phyloP scores from a whole-genome alignment of 2,797 vertebrate genomes.

The Aulostomus chinensis region DNA sequence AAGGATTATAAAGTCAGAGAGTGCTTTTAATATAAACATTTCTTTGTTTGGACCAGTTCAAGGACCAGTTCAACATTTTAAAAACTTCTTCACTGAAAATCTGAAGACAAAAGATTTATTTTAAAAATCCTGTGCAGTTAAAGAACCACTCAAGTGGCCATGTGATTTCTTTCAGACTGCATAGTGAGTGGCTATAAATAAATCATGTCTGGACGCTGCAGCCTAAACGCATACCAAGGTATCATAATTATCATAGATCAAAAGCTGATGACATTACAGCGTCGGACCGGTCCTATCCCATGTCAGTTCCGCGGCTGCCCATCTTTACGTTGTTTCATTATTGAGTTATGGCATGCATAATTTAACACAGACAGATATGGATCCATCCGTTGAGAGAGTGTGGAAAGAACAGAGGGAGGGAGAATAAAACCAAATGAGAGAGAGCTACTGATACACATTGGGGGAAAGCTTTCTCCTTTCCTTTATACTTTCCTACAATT shows the following conservation, averaged over 20 bases:
- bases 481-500: conserved; percentile 4
- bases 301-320: conserved; percentile 74
- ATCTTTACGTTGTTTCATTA: conserved; percentile 81
- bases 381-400: conserved; percentile 76
- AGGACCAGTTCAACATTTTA: too few species aligned
- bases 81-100: neutral
- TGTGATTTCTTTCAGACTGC: conserved; percentile 65
- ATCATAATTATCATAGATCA: conserved; percentile 84
- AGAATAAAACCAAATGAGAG: conserved; percentile 26
- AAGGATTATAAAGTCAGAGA: conserved; percentile 28
- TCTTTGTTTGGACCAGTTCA: too few species aligned
- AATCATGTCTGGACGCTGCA: conserved; percentile 74
- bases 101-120: conserved; percentile 9
- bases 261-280: conserved; percentile 81
- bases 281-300: conserved; percentile 69
- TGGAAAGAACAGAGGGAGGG: conserved; percentile 58
- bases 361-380: conserved; percentile 78
- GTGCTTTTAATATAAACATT: too few species aligned
- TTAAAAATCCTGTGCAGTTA: conserved; percentile 42
- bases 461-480: conserved; percentile 12
- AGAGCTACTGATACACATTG: conserved; percentile 22
- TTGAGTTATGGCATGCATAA: conserved; percentile 82
- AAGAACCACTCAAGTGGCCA: conserved; percentile 45
- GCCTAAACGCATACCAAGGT: conserved; percentile 78
- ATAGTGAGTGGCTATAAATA: conserved; percentile 72